Base-by-base conservation (phyloP, 2,113 vertebrate species). In the Pholis gunnellus region DNA sequence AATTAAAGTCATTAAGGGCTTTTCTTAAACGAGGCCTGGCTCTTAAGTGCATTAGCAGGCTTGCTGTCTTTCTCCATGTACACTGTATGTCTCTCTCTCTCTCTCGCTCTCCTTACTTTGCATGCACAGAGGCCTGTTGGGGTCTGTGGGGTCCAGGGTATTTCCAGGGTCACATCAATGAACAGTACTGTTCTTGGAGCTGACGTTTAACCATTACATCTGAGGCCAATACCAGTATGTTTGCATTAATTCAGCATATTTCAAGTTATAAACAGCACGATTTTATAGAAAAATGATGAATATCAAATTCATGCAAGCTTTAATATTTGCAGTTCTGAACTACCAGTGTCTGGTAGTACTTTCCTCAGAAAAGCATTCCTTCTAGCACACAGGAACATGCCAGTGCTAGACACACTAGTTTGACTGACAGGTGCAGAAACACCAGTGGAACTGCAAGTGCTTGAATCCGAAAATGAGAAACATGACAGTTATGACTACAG, bases 1-100 rank as follows among this genome's bases (percentile, higher is more conserved):
- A 91, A 90, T 94, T 93, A 85, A 91, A 92, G 90, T 88, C 91
- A 94, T 92, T 93, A 92, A 83, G 72, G 79, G 76, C 86, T 91
- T 91, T 85, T 89, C 86, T 79, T 91, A 82, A 80, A 91, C 50
- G 79, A 86, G 82, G 71, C 66, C 81, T 81, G 75, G 77, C 81
- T 74, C 70, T 78, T 93, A 89, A 94, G 90, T 89, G 69, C 82
- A 91, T 90, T 88, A 83, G 81, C 81, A 83, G 80, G 42, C 80
- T 84, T 68, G 82, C 38, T 75, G 74, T 82, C 64, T 81, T 44
- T 67, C 63, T 83, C 70, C 40, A 67, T 80, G 79, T 82, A 81
- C 20, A 46, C 66, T 79, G 40, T 84, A 77, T 69, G 15, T 77
- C 66, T 88, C 56, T 78, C n/a, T 78, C 46, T 71, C 59, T 42